These are phyloP conservation scores for Osmerus mordax DNA, from an alignment of 2,113 vertebrate genomes.

Conservation along the genomic window DNA sequence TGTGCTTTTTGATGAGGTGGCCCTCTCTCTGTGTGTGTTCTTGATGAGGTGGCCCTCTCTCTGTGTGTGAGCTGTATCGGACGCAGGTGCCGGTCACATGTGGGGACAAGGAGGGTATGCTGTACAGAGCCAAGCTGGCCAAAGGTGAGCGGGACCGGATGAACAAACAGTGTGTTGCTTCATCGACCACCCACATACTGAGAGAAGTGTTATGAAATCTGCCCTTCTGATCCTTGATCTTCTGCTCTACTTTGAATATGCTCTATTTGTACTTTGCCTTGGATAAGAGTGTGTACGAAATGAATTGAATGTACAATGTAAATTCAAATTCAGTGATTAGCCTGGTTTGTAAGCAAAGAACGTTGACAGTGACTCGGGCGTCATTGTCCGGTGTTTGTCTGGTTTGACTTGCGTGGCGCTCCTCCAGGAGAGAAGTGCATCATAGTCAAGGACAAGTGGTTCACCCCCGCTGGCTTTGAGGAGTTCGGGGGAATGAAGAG, in stretches of 20 bases:
- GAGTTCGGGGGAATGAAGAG: constrained; percentile 43
- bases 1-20: too few species aligned
- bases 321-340: background rate
- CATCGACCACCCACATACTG: background rate
- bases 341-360: too few species aligned
- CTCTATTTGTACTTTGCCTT: too few species aligned
- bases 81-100: constrained; percentile 61
- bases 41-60: background rate
- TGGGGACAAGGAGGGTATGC: constrained; percentile 23
- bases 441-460: constrained; percentile 34
- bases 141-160: constrained; percentile 46
- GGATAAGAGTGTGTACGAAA: background rate
- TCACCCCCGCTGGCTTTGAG: constrained; percentile 58
- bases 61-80: constrained; percentile 34
- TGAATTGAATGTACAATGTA: background rate
- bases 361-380: too few species aligned
- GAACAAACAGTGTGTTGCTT: background rate
- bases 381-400: background rate
- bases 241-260: background rate
- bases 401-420: background rate
- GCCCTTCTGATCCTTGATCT: background rate
- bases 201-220: background rate
- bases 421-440: constrained; percentile 61
- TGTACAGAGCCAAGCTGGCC: constrained; percentile 52
- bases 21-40: too few species aligned